phyloP scores from a whole-genome alignment of 2,888 invertebrate genomes.

The Apeira syringaria region DNA sequence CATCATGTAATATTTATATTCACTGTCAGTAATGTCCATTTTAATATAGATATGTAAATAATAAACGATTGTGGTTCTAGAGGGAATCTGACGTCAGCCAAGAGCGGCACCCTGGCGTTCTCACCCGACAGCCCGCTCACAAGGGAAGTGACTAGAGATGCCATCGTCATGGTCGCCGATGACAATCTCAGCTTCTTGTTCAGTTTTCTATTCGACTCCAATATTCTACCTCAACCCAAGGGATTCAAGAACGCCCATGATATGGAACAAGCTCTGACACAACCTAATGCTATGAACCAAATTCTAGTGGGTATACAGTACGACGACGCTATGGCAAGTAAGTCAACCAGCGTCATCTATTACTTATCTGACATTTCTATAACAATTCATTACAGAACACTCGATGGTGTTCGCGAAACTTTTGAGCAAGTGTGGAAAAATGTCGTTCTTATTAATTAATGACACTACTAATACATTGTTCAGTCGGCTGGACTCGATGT shows the following conservation, averaged over 20 bases:
- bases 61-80: slow-evolving; percentile 42
- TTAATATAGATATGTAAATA: too few relatives aligned
- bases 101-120: slow-evolving; percentile 69
- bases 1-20: too few relatives aligned
- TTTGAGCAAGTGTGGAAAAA: too few relatives aligned
- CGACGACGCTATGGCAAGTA: slow-evolving; percentile 72
- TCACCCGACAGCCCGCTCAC: slow-evolving; percentile 72
- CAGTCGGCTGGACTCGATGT: too few relatives aligned
- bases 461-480: too few relatives aligned
- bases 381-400: too few relatives aligned
- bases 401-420: too few relatives aligned
- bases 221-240: slow-evolving; percentile 65
- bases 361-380: too few relatives aligned
- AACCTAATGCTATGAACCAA: slow-evolving; percentile 70
- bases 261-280: slow-evolving; percentile 62
- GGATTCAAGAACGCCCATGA: slow-evolving; percentile 63
- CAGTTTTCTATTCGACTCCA: slow-evolving; percentile 56
- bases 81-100: slow-evolving; percentile 63
- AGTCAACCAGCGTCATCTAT: too few relatives aligned
- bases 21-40: too few relatives aligned
- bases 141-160: slow-evolving; percentile 61
- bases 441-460: too few relatives aligned
- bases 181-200: slow-evolving; percentile 68
- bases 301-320: slow-evolving; percentile 74
- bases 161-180: slow-evolving; percentile 64